Evolutionary conservation across 53 echinoderm and acorn worm genomes (phyloP).

Genomic region (Temnopleurus reevesii): DNA sequence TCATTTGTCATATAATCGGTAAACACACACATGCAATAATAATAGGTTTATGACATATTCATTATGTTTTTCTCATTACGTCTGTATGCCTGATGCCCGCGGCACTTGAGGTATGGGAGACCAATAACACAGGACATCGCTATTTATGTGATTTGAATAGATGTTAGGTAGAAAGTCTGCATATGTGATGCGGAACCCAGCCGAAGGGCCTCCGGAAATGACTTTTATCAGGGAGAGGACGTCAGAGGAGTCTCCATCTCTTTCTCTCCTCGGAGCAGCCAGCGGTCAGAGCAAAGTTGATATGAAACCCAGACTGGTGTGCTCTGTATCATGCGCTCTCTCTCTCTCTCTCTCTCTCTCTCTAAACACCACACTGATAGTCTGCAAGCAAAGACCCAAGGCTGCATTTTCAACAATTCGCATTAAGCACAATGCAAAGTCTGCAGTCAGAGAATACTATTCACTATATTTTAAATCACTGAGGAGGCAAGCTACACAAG

Average conservation of each 20-base stretch:
- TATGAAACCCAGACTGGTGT: slow-evolving; percentile 10
- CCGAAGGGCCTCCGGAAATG: slow-evolving; percentile 44
- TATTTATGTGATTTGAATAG: background rate
- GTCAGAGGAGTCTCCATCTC: background rate
- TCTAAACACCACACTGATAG: no score
- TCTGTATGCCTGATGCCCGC: background rate
- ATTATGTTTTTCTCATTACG: background rate
- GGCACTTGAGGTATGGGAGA: background rate
- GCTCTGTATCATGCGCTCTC: background rate
- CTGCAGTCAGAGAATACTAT: no score
- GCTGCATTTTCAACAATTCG: no score
- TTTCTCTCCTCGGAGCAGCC: background rate
- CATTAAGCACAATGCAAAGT: no score
- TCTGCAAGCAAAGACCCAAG: no score
- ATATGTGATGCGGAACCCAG: background rate
- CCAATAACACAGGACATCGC: background rate
- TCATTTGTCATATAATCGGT: background rate
- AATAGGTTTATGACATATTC: background rate
- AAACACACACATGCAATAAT: background rate
- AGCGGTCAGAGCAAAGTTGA: slow-evolving; percentile 33
- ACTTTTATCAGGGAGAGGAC: slow-evolving; percentile 7
- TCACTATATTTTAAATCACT: no score
- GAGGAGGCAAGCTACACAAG: no score
- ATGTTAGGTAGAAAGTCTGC: background rate
- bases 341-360: no score